Evolutionary conservation across 2,113 vertebrate genomes (phyloP).

Genomic region (Phrynocephalus versicolor): DNA sequence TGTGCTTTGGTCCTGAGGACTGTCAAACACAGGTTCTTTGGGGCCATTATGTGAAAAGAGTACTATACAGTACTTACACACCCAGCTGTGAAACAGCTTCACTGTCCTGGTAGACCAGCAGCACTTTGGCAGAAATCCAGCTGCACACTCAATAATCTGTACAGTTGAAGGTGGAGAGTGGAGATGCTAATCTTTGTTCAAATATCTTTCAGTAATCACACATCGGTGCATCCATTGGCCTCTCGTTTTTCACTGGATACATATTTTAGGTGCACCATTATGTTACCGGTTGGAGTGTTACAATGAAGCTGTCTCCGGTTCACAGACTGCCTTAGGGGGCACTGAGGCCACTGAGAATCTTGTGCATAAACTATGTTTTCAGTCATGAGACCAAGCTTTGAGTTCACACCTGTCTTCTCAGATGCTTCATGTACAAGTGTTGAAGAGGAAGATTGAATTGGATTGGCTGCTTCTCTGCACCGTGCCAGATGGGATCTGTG

Average conservation of each 20-base stretch:
- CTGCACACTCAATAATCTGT: too few relatives aligned
- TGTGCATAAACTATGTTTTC: too few relatives aligned
- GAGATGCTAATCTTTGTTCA: neutral
- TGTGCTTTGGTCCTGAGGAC: too few relatives aligned
- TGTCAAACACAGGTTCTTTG: too few relatives aligned
- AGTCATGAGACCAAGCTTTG: neutral
- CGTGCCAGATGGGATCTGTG: neutral
- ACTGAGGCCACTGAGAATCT: neutral
- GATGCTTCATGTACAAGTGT: neutral
- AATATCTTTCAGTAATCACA: neutral
- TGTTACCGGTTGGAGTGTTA: too few relatives aligned
- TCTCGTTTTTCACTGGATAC: neutral
- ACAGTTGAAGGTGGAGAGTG: too few relatives aligned
- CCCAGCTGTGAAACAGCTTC: too few relatives aligned
- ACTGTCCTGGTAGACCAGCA: too few relatives aligned
- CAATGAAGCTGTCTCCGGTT: neutral
- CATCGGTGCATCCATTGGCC: rapidly evolving
- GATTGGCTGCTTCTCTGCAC: neutral
- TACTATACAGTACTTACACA: too few relatives aligned
- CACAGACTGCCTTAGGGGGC: neutral
- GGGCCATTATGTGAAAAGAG: too few relatives aligned
- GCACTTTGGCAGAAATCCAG: too few relatives aligned
- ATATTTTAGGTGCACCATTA: neutral
- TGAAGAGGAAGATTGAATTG: neutral
- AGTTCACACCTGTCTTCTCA: neutral